Evolutionary conservation across 1,140 invertebrate genomes (phyloP).

Genomic region (Phortica variegata): DNA sequence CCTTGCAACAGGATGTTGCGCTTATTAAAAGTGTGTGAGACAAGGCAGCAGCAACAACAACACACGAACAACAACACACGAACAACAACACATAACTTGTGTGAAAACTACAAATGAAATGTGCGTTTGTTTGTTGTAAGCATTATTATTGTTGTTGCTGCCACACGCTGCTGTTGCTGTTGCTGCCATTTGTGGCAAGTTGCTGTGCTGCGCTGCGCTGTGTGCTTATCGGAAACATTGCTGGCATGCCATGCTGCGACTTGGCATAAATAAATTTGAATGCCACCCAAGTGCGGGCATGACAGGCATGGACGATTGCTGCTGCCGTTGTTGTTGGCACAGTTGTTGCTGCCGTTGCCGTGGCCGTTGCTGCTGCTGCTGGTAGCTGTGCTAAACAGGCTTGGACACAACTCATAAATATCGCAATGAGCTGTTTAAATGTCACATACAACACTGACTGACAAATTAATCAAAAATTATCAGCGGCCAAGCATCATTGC

Average conservation of each 20-base stretch:
- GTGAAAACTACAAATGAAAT: too few relatives aligned
- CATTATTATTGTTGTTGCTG: too few relatives aligned
- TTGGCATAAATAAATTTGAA: too few relatives aligned
- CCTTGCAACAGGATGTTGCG: too few relatives aligned
- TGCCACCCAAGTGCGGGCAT: too few relatives aligned
- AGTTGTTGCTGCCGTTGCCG: conserved; percentile 3
- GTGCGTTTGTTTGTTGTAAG: too few relatives aligned
- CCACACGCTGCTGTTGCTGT: too few relatives aligned
- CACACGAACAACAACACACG: too few relatives aligned
- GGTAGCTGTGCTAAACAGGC: conserved; percentile 6
- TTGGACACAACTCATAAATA: conserved; percentile 39
- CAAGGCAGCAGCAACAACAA: too few relatives aligned
- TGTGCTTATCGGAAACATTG: conserved; percentile 5
- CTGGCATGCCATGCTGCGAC: conserved; percentile 13
- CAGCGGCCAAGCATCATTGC: conserved; percentile 36
- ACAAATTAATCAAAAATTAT: conserved; percentile 55
- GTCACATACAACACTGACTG: conserved; percentile 46
- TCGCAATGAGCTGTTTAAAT: conserved; percentile 52
- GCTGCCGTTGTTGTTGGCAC: conserved; percentile 5
- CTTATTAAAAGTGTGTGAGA: too few relatives aligned
- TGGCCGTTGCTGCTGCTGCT: conserved; percentile 9
- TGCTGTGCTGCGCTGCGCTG: not conserved
- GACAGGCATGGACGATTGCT: too few relatives aligned
- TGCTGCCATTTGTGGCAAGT: not conserved
- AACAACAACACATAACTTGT: too few relatives aligned